phyloP scores from a whole-genome alignment of 2,888 invertebrate genomes.

The Cephus spinipes region DNA sequence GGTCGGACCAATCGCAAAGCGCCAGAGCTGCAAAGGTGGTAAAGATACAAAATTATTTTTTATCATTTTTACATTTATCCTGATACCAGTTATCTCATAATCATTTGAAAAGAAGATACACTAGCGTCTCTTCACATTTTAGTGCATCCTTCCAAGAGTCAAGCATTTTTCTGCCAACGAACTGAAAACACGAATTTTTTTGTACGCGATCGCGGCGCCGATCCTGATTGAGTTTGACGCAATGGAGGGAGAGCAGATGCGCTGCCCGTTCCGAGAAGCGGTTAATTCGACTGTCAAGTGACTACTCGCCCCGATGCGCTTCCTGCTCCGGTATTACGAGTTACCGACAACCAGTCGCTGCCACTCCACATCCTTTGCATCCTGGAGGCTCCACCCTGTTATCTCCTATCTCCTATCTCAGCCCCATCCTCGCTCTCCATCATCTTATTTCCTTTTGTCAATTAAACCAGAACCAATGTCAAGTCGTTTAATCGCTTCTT shows the following conservation, averaged over 20 bases:
- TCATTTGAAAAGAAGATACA: not conserved
- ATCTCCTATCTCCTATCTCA: not conserved
- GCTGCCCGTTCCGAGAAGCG: constrained; percentile 42
- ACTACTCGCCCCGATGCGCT: constrained; percentile 40
- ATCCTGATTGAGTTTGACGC: not conserved
- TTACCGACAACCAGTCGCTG: constrained; percentile 13
- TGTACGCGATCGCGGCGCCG: not conserved
- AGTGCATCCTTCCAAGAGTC: not conserved
- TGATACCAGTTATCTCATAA: not conserved
- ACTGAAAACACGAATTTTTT: not conserved
- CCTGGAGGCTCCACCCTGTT: not conserved
- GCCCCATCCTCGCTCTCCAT: not conserved
- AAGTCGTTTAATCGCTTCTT: not conserved
- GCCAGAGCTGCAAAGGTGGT: constrained; percentile 77
- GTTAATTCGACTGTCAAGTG: constrained; percentile 52
- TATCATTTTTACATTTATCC: not conserved
- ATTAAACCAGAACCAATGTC: not conserved
- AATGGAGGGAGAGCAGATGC: constrained; percentile 4
- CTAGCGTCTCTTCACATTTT: not conserved
- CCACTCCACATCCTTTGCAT: not conserved
- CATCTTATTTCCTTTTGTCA: not conserved
- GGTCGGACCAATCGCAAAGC: constrained; percentile 87
- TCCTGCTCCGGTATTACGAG: constrained; percentile 55
- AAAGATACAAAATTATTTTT: not conserved
- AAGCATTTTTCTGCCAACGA: not conserved